phyloP scores from a whole-genome alignment of 2,888 invertebrate genomes.

The Ceratothoa steindachneri region DNA sequence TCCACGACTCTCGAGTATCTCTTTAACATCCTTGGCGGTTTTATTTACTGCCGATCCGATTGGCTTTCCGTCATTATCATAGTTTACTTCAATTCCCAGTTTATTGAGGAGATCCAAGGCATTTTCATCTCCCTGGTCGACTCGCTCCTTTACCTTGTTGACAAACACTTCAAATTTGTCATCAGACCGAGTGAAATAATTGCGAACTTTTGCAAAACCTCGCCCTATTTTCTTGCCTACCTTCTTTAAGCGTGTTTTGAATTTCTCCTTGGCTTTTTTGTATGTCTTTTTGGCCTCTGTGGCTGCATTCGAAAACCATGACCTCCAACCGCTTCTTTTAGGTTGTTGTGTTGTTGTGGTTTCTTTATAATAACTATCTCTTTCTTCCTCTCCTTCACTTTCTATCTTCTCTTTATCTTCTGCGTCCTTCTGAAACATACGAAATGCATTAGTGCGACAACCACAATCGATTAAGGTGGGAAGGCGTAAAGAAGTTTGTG shows the following conservation, averaged over 20 bases:
- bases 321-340: neutral
- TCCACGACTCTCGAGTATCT: neutral
- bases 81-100: neutral
- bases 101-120: neutral
- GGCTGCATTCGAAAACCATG: neutral
- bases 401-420: too few species aligned
- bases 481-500: too few species aligned
- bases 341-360: neutral
- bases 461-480: too few species aligned
- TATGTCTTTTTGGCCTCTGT: neutral
- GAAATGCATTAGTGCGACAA: too few species aligned
- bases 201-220: neutral
- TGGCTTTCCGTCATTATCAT: neutral
- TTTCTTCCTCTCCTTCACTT: too few species aligned
- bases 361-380: neutral
- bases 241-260: neutral
- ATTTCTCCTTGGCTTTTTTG: neutral
- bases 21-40: neutral
- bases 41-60: neutral
- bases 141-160: neutral
- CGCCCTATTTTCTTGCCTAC: neutral
- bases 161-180: neutral
- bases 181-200: neutral
- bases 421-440: too few species aligned
- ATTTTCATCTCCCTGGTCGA: neutral